Base-by-base conservation (phyloP, 2,888 invertebrate genomes). In the Clepsis dumicolana region DNA sequence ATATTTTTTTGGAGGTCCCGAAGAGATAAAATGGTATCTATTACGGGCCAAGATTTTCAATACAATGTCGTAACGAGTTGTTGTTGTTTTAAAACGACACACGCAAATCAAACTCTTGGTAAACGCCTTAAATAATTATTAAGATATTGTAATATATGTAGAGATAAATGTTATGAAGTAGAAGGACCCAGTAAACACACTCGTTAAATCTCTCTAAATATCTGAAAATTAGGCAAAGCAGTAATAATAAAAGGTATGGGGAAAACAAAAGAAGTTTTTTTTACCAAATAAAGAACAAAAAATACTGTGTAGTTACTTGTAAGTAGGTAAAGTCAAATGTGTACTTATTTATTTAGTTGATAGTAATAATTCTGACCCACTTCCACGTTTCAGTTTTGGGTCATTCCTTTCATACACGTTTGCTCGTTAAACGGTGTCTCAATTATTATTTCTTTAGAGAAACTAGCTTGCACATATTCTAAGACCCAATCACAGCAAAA, bases 351-450 rank as follows among this genome's bases (percentile, higher is more conserved):
- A n/a, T n/a, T n/a, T n/a, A n/a, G n/a, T n/a, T 12, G 0, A 7
- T 10, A 10, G 10, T 32, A n/a, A 38, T 4, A 38, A 38, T 38
- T n/a, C 38, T 38, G n/a, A 38, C n/a, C 38, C 38, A 53, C 63
- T 63, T 41, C 41, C 25, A 25, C 27, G n/a, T 38, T 53, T 41
- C 4, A n/a, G n/a, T n/a, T n/a, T 38, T n/a, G 62, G 25, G 3
- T 35, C 12, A 3, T 35, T 35, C 14, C n/a, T n/a, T 35, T 12
- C 10, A 32, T 32, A n/a, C n/a, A n/a, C n/a, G n/a, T n/a, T n/a
- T n/a, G n/a, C n/a, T n/a, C n/a, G n/a, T n/a, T n/a, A n/a, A n/a
- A n/a, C n/a, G n/a, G n/a, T n/a, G n/a, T n/a, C n/a, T n/a, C n/a
- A n/a, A n/a, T n/a, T n/a, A n/a, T 2, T 35, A 35, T 35, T 35